These are phyloP conservation scores for Sesamia inferens DNA, from an alignment of 2,888 invertebrate species.

Conservation along the genomic window DNA sequence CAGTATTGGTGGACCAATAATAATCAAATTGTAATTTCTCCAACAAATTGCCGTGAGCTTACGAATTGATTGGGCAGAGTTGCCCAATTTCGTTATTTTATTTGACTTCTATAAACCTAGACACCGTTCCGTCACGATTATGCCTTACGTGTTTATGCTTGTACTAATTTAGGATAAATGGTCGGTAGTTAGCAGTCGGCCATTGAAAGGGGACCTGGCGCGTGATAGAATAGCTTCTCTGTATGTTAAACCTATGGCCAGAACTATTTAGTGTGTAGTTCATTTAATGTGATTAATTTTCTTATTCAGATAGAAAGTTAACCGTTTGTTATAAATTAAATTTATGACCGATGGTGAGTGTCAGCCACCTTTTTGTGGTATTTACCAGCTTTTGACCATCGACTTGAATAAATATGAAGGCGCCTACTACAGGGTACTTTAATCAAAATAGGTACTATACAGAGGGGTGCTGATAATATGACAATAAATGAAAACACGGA, in stretches of 20 bases:
- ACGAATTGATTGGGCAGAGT: constrained; percentile 13
- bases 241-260: constrained; percentile 12
- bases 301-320: too few species aligned
- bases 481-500: too few species aligned
- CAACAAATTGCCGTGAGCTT: constrained; percentile 16
- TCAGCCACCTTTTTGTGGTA: not conserved
- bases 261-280: not conserved
- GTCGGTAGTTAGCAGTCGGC: constrained; percentile 59
- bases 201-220: constrained; percentile 50
- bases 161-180: constrained; percentile 67
- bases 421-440: too few species aligned
- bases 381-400: not conserved
- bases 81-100: constrained; percentile 9
- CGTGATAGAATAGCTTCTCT: constrained; percentile 17
- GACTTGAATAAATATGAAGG: not conserved
- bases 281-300: not conserved
- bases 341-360: not conserved
- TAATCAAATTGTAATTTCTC: constrained; percentile 25
- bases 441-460: too few species aligned
- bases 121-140: constrained; percentile 62
- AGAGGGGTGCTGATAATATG: too few species aligned
- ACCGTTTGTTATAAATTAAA: too few species aligned
- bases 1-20: constrained; percentile 5
- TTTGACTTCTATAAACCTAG: constrained; percentile 33
- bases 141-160: constrained; percentile 57